A percentile compares a stretch with the other conserved stretches of the same genome.
Evolutionary conservation across 2,888 invertebrate species (phyloP).

Genomic region (Oscheius sp.): DNA sequence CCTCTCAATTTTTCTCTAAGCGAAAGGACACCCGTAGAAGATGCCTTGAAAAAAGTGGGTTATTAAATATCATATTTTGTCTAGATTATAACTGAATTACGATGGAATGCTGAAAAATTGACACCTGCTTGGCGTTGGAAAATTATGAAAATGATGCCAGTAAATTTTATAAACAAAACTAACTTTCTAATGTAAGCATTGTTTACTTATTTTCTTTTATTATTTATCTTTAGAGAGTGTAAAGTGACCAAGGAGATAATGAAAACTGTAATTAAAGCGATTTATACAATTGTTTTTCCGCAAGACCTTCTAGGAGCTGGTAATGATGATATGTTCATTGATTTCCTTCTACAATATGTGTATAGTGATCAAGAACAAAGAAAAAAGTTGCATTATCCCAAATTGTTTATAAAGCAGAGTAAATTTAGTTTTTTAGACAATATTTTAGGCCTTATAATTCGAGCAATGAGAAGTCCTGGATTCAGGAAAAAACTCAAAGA

Average conservation of each 20-base stretch:
- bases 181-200: conserved; percentile 15
- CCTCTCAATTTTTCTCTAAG: neutral
- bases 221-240: conserved; percentile 21
- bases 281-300: conserved; percentile 4
- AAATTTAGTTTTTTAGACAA: neutral
- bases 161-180: neutral
- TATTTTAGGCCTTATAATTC: conserved; percentile 1
- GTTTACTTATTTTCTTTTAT: neutral
- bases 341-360: conserved; percentile 3
- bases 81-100: neutral
- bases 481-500: neutral
- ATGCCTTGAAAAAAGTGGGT: conserved; percentile 1
- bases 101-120: conserved; percentile 2
- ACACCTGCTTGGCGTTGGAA: conserved; percentile 25
- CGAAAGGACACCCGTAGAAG: conserved; percentile 11
- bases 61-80: neutral
- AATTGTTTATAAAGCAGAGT: conserved; percentile 16
- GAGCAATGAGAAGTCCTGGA: neutral
- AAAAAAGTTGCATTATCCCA: neutral
- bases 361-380: neutral
- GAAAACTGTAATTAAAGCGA: neutral
- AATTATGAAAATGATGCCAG: conserved; percentile 4
- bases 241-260: neutral
- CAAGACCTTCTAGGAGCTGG: neutral
- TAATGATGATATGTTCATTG: conserved; percentile 1